These are phyloP conservation scores for Ormyrus pomaceus DNA, from an alignment of 2,888 invertebrate genomes.

Conservation along the genomic window DNA sequence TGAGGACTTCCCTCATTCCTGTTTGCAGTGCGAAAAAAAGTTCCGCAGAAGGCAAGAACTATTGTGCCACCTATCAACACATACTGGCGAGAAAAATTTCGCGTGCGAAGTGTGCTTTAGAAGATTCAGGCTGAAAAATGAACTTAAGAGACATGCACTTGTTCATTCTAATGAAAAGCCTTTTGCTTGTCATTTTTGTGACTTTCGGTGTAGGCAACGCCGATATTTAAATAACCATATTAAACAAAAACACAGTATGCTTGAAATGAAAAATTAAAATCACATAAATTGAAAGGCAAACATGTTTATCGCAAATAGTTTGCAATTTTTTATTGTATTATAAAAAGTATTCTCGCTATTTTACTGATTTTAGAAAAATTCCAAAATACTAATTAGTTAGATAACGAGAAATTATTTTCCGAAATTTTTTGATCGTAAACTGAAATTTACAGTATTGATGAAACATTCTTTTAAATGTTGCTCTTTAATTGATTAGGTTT, in stretches of 20 bases:
- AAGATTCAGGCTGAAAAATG: constrained; percentile 79
- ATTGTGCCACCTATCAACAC: constrained; percentile 77
- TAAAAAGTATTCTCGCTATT: no score
- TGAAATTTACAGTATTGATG: no score
- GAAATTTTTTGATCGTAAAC: no score
- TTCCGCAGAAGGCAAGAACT: constrained; percentile 79
- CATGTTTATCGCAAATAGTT: no score
- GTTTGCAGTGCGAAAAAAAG: constrained; percentile 77
- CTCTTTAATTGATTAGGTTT: no score
- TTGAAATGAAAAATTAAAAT: background rate
- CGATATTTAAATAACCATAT: constrained; percentile 78
- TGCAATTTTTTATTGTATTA: no score
- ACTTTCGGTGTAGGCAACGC: constrained; percentile 77
- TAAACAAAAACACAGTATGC: constrained; percentile 76
- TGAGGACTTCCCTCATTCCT: constrained; percentile 74
- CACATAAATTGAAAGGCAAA: no score
- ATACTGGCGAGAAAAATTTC: constrained; percentile 79
- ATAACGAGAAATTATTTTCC: no score
- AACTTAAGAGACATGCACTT: constrained; percentile 78
- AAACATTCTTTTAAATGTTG: no score
- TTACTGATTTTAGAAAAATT: no score
- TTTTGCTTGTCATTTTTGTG: constrained; percentile 76
- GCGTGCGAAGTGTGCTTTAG: constrained; percentile 77
- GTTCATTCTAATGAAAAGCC: constrained; percentile 78
- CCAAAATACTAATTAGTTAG: no score